These are phyloP conservation scores for Phalanger gymnotis DNA, from an alignment of 2,797 vertebrate genomes.

Conservation along the genomic window DNA sequence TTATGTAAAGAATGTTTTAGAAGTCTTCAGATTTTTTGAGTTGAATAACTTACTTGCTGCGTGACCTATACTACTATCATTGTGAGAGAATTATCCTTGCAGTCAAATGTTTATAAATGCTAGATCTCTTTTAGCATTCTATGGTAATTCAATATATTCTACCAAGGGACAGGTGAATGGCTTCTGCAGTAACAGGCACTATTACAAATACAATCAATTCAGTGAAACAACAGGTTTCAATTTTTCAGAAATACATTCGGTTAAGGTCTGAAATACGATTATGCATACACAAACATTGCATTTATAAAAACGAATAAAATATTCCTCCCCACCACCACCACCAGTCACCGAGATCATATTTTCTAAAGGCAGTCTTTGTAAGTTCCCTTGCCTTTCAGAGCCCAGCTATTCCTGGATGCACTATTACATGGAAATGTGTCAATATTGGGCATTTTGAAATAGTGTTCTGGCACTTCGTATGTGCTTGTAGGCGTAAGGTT, in stretches of 20 bases:
- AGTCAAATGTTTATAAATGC: conserved; percentile 4
- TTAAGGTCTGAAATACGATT: conserved; percentile 31
- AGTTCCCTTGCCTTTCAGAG: conserved; percentile 73
- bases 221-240: conserved; percentile 27
- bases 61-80: neutral
- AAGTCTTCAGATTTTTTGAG: neutral
- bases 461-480: conserved; percentile 34
- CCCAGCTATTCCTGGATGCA: conserved; percentile 65
- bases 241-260: conserved; percentile 44
- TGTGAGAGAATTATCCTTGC: neutral
- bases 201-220: conserved; percentile 45
- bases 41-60: conserved; percentile 28
- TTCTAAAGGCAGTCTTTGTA: conserved; percentile 69
- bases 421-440: conserved; percentile 77
- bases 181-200: conserved; percentile 22
- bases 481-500: conserved; percentile 44
- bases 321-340: neutral
- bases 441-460: conserved; percentile 75
- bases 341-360: conserved; percentile 59
- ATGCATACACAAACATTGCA: conserved; percentile 48
- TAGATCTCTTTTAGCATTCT: neutral
- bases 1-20: conserved; percentile 30
- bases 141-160: neutral
- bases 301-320: conserved; percentile 58
- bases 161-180: neutral